These are phyloP conservation scores for Lepisosteus oculatus DNA, from an alignment of 2,113 vertebrate genomes.

Conservation along the genomic window DNA sequence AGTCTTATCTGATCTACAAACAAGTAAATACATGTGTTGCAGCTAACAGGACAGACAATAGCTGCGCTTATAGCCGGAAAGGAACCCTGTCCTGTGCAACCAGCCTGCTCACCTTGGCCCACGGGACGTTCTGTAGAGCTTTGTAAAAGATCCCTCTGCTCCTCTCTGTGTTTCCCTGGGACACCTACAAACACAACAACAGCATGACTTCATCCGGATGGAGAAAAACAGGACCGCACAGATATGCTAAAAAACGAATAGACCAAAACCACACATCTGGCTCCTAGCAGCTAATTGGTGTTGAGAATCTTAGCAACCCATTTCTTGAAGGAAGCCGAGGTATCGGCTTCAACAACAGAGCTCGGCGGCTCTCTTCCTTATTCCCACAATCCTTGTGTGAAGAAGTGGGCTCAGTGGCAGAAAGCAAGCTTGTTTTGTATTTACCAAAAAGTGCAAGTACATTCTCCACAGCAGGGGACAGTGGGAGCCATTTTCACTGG, in stretches of 20 bases:
- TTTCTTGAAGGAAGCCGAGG: too few relatives aligned
- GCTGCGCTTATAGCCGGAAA: too few relatives aligned
- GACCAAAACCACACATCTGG: background rate
- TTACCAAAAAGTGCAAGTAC: slow-evolving; percentile 89
- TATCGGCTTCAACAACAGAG: background rate
- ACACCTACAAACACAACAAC: slow-evolving; percentile 58
- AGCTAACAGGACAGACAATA: too few relatives aligned
- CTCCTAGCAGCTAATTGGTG: too few relatives aligned
- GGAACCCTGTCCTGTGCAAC: too few relatives aligned
- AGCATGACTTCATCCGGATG: too few relatives aligned
- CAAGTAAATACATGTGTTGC: too few relatives aligned
- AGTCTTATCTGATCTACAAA: too few relatives aligned
- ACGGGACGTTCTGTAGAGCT: slow-evolving; percentile 89
- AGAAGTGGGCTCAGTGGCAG: background rate
- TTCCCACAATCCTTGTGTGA: background rate
- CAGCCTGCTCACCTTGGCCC: slow-evolving; percentile 81
- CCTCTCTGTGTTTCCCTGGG: slow-evolving; percentile 76
- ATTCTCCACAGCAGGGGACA: slow-evolving; percentile 92
- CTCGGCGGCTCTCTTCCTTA: background rate
- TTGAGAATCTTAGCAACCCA: too few relatives aligned
- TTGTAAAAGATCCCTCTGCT: slow-evolving; percentile 89
- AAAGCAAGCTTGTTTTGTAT: background rate
- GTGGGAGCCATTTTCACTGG: slow-evolving; percentile 68
- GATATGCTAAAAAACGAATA: slow-evolving; percentile 10
- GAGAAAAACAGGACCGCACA: slow-evolving; percentile 2